These are phyloP conservation scores for Prunella fulvescens DNA, from an alignment of 2,113 vertebrate genomes.

Conservation along the genomic window DNA sequence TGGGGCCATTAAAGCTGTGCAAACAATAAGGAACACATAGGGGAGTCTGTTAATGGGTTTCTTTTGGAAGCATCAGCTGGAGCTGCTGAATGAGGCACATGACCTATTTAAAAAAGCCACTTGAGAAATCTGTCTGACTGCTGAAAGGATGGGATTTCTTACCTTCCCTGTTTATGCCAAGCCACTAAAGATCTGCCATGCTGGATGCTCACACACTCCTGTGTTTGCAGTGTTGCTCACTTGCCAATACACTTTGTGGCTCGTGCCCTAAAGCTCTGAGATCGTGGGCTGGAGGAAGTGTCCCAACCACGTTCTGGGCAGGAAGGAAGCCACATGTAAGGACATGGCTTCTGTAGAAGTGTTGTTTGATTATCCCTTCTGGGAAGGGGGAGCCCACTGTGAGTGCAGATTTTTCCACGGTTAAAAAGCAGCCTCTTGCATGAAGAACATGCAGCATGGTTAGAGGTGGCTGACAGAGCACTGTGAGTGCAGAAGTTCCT, in stretches of 20 bases:
- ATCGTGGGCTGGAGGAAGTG: neutral
- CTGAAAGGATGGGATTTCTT: conserved; percentile 41
- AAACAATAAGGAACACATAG: conserved; percentile 50
- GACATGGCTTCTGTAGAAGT: neutral
- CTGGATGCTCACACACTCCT: conserved; percentile 24
- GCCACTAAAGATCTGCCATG: neutral
- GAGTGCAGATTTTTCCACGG: neutral
- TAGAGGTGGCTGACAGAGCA: neutral
- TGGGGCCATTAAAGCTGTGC: conserved; percentile 51
- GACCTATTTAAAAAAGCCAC: conserved; percentile 60
- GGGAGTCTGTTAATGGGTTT: conserved; percentile 64
- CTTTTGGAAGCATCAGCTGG: conserved; percentile 66
- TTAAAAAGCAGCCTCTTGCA: neutral
- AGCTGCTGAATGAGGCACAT: conserved; percentile 57
- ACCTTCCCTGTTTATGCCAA: conserved; percentile 35
- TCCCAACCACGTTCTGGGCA: neutral
- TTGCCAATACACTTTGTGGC: conserved; percentile 7
- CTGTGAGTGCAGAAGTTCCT: neutral
- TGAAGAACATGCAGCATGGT: neutral
- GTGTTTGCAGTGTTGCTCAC: conserved; percentile 9
- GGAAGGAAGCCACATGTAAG: neutral
- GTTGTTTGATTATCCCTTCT: neutral
- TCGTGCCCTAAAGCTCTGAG: neutral
- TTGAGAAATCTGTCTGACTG: conserved; percentile 42
- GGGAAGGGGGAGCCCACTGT: neutral